Conservation (phyloP, 2,113 vertebrate species). For the human region DNA sequence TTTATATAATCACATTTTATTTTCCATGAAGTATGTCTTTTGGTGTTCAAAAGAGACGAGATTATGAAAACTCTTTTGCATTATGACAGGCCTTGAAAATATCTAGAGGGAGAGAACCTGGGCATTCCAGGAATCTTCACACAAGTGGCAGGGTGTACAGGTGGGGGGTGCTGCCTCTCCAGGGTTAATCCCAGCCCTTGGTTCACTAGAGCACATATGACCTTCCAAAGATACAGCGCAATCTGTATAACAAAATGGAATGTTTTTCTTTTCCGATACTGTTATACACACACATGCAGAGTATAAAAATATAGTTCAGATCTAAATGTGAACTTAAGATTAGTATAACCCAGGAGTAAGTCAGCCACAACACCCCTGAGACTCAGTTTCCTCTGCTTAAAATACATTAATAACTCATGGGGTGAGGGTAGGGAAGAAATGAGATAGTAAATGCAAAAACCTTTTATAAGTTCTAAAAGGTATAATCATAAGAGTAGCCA, state of each 20-base stretch:
- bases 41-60: not conserved
- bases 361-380: not conserved
- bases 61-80: not conserved
- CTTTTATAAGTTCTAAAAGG: conserved; percentile 44
- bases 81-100: not conserved
- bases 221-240: not conserved
- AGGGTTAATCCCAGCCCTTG: not conserved
- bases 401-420: not conserved
- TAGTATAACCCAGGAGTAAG: not conserved
- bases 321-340: not conserved
- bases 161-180: not conserved
- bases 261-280: not conserved
- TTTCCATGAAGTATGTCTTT: not conserved
- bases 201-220: not conserved
- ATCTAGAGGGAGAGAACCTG: not conserved
- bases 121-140: not conserved
- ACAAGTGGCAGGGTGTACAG: not conserved
- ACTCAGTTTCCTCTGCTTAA: not conserved
- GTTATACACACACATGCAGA: not conserved
- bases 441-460: not conserved
- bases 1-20: not conserved
- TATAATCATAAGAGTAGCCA: not conserved
- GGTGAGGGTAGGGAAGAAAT: not conserved
- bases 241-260: not conserved
- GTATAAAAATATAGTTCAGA: not conserved